Base-by-base conservation (phyloP, 2,113 vertebrate species). In the Caloenas nicobarica region DNA sequence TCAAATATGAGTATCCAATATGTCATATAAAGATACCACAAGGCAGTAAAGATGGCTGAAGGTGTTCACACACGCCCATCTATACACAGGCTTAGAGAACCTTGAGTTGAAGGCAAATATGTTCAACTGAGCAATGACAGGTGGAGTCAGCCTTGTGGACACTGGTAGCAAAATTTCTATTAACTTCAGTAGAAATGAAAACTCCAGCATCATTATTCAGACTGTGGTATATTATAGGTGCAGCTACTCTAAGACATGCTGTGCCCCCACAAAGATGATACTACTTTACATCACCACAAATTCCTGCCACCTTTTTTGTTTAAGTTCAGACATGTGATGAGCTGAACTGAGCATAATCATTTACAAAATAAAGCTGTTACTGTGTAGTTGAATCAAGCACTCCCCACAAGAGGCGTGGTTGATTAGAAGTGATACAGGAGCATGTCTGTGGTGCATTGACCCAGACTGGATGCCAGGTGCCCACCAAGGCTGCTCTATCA, bases 381-480 rank as follows among this genome's bases (percentile, higher is more conserved):
- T 24, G 2, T 72, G 73, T 38, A 51, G 5, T 54, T 88, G 11
- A 5, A 33, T 28, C 13, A 26, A 16, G 13, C 13, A 34, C 5
- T 57, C 13, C 23, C 21, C 2, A 0, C 0, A 5, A 82, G 48
- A 62, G 36, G 51, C 0, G 0, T 36, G 26, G 31, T 50, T n/a
- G 18, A 38, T 56, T 24, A 74, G 42, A 29, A 54, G 18, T 26
- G 8, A 31, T n/a, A 56, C 3, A 33, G 18, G 5, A n/a, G 1
- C 3, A 2, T 5, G 22, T 31, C 2, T 44, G 44, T 44, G 44
- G 44, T 44, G 44, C 16, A 16, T 44, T 44, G 44, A 44, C 44
- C 44, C 44, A 44, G 44, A 44, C 44, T 44, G 44, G 44, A 44
- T 18, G 44, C 16, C 44, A 44, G 44, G 44, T 44, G 17, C 44